phyloP scores from a whole-genome alignment of 1,140 invertebrate species.

The Anoplophora glabripennis region DNA sequence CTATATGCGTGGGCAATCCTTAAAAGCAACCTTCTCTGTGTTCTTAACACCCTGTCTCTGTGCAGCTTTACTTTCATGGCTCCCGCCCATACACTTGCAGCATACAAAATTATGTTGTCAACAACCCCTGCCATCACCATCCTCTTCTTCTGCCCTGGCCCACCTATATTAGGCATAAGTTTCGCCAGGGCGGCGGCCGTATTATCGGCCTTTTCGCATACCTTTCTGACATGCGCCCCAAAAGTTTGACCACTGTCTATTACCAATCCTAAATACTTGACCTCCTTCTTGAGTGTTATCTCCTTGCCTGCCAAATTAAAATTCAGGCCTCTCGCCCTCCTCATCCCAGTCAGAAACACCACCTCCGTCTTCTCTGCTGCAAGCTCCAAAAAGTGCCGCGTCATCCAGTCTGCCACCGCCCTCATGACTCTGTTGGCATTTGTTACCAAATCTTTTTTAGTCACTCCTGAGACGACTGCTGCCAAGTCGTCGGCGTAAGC shows the following conservation, averaged over 20 bases:
- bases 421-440: slow-evolving; percentile 15
- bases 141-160: neutral
- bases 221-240: slow-evolving; percentile 19
- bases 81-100: neutral
- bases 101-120: neutral
- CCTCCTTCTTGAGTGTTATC: slow-evolving; percentile 8
- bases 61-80: neutral
- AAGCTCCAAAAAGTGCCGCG: slow-evolving; percentile 20
- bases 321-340: neutral
- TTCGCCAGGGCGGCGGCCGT: slow-evolving; percentile 18
- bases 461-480: slow-evolving; percentile 19
- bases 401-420: slow-evolving; percentile 15
- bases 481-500: slow-evolving; percentile 42
- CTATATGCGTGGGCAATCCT: slow-evolving; percentile 24
- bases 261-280: slow-evolving; percentile 30
- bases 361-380: slow-evolving; percentile 34
- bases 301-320: slow-evolving; percentile 1
- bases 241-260: slow-evolving; percentile 26
- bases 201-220: neutral
- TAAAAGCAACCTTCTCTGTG: slow-evolving; percentile 25
- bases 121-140: neutral
- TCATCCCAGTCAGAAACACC: slow-evolving; percentile 19
- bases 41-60: neutral
- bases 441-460: slow-evolving; percentile 12
- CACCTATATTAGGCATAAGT: slow-evolving; percentile 16